Base-by-base conservation (phyloP, 2,113 vertebrate genomes). In the Electrona antarctica region DNA sequence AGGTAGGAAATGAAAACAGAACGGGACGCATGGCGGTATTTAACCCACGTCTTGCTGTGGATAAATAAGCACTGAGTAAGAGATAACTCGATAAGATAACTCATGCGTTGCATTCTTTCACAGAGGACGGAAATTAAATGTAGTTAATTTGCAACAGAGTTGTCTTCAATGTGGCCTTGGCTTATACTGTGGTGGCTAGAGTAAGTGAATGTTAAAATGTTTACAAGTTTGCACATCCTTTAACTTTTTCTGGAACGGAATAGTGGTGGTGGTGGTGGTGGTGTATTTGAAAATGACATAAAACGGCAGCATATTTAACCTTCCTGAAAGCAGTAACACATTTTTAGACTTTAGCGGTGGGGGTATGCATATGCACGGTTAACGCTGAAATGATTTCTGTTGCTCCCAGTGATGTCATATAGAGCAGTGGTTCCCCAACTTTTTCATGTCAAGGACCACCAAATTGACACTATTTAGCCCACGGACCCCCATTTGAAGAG, bases 1-100 rank as follows among this genome's bases (percentile, higher is more conserved):
- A 41, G 73, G 76, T 71, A 72, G 71, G 80, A 78, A 82, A 89
- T 79, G 76, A 86, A 85, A 86, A 87, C 81, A 87, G 57, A 80
- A 77, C 47, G 46, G 74, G 73, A 61, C 81, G 83, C 1, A 70
- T 80, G 70, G 67, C 81, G 67, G 77, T 70, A 80, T 79, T 79
- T 85, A 82, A 85, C 80, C 71, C 70, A 79, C 71, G 77, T 80
- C 69, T 73, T 67, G 56, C 71, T 71, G 68, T 78, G 73, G 46
- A 70, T 41, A 57, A 82, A 74, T 80, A 82, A 77, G 79, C 60
- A 79, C 80, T 75, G 71, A 72, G 74, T 81, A 64, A 86, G 86
- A 21, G 21, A 21, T 21, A 21, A 21, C 1, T 41, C 33, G 33
- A 84, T 6, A 54, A 79, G 80, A 79, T 79, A 82, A 86, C 81